A percentile compares a stretch with the other conserved stretches of the same genome.
These are phyloP conservation scores for Rhingia rostrata DNA, from an alignment of 2,888 invertebrate species.

Conservation along the genomic window DNA sequence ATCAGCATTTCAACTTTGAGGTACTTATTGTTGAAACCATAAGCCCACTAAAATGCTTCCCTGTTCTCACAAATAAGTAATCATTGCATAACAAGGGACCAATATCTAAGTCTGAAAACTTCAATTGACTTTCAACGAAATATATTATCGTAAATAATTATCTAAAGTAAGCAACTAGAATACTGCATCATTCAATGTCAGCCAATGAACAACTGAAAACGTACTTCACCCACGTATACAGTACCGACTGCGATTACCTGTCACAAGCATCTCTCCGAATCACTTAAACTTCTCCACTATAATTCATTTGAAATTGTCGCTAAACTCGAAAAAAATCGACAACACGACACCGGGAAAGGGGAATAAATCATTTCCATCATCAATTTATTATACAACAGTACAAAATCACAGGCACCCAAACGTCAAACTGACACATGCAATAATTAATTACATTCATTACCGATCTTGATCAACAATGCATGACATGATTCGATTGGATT, in stretches of 20 bases:
- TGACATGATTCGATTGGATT: slow-evolving; percentile 64
- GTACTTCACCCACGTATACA: too few relatives aligned
- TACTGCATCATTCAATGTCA: too few relatives aligned
- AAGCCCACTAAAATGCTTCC: too few relatives aligned
- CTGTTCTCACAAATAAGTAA: too few relatives aligned
- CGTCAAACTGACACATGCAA: slow-evolving; percentile 59
- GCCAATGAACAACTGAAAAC: too few relatives aligned
- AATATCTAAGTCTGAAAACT: too few relatives aligned
- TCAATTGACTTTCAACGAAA: too few relatives aligned
- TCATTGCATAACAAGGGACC: too few relatives aligned
- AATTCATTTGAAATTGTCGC: slow-evolving; percentile 11
- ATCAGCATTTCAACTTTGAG: too few relatives aligned
- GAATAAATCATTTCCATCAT: slow-evolving; percentile 2
- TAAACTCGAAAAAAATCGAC: slow-evolving; percentile 4
- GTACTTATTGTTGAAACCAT: too few relatives aligned
- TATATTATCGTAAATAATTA: too few relatives aligned
- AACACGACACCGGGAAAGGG: neutral
- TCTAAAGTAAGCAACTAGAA: too few relatives aligned
- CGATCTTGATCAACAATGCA: slow-evolving; percentile 67
- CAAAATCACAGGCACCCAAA: slow-evolving; percentile 44
- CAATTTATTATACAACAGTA: slow-evolving; percentile 23
- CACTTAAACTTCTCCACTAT: neutral
- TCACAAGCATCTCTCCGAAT: neutral
- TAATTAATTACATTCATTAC: slow-evolving; percentile 67
- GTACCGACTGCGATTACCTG: neutral